Base-by-base conservation (phyloP, 2,113 vertebrate genomes). In the Pseudolaguvia tuberculata region DNA sequence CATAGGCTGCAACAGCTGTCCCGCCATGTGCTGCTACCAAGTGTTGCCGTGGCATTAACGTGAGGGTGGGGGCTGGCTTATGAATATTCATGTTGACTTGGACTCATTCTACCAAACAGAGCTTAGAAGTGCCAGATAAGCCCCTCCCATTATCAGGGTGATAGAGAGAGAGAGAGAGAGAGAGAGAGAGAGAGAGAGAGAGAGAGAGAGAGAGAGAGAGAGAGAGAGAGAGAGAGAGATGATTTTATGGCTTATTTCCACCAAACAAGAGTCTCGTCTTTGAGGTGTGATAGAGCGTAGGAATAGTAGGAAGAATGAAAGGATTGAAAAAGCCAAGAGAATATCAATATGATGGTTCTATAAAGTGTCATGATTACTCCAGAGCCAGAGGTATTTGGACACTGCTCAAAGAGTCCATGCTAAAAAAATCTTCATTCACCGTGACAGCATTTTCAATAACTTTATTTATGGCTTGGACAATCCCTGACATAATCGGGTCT, bases 11-110 rank as follows among this genome's bases (percentile, higher is more conserved):
- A 92, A 91, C 91, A 91, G 90, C 90, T 92, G 91, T 90, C 88
- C 87, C 81, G 81, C 90, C 91, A 91, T 92, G 91, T 92, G 90
- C 88, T 87, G 80, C 88, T 71, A 91, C 89, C 90, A 91, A 91
- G 91, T 91, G 90, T 92, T 91, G 89, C 89, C 82, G 89, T 66
- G 82, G 79, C 87, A 85, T 84, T 78, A 75, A 73, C 83, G 77
- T 83, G 82, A 82, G 80, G 76, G 21, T 79, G 81, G 50, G 86
- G 83, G 83, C 79, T 48, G 83, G 75, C 48, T 87, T 82, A 90
- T 92, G 87, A 91, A 91, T 91, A 92, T 92, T 91, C 87, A 92
- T 91, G 82, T 81, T 75, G 58, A 82, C 81, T 85, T 88, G 87
- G 86, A 87, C 85, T 84, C 80, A 76, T 79, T 84, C 78, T 75